Evolutionary conservation across 1,140 invertebrate genomes (phyloP).

Genomic region (Cepaea nemoralis): DNA sequence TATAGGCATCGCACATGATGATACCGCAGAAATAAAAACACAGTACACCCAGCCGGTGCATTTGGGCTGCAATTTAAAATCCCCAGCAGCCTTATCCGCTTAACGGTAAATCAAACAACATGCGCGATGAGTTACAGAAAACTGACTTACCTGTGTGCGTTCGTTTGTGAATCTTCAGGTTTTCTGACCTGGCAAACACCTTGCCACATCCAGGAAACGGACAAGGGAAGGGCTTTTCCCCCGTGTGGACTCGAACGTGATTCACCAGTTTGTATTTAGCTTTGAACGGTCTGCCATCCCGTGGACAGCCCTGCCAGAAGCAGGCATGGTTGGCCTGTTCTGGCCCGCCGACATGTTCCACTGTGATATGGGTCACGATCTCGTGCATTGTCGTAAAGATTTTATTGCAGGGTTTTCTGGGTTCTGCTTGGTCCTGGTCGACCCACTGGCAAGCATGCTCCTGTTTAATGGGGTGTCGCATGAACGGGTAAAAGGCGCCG

Average conservation of each 20-base stretch:
- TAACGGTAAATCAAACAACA: no score
- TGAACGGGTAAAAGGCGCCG: slow-evolving; percentile 87
- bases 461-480: slow-evolving; percentile 83
- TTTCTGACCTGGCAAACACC: slow-evolving; percentile 97
- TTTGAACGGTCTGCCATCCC: slow-evolving; percentile 96
- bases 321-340: slow-evolving; percentile 91
- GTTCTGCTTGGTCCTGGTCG: slow-evolving; percentile 83
- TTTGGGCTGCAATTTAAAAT: no score
- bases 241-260: slow-evolving; percentile 98
- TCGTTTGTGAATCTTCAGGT: slow-evolving; percentile 98
- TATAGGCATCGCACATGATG: no score
- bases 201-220: slow-evolving; percentile 97
- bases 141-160: slow-evolving; percentile 84
- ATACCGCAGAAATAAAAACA: no score
- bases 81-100: no score
- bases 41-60: no score
- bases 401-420: slow-evolving; percentile 92
- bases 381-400: slow-evolving; percentile 93
- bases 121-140: no score
- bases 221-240: slow-evolving; percentile 98
- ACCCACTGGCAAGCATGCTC: slow-evolving; percentile 95
- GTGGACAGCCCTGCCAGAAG: slow-evolving; percentile 82
- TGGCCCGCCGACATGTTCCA: slow-evolving; percentile 94
- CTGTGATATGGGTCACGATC: slow-evolving; percentile 95
- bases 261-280: slow-evolving; percentile 99